Conservation (phyloP, 2,888 invertebrate genomes). For the Automeris io region DNA sequence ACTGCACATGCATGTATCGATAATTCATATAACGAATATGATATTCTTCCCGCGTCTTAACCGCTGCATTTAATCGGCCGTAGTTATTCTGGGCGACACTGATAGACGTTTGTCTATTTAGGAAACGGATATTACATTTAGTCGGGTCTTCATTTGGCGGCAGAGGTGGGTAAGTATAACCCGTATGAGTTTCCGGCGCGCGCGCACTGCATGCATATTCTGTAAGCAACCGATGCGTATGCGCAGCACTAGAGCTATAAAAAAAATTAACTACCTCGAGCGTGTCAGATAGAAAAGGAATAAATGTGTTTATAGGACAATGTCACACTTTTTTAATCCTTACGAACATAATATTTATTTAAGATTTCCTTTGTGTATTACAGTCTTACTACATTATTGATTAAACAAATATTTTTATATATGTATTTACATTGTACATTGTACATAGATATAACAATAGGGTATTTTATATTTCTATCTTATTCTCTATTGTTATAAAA, state of each 20-base stretch:
- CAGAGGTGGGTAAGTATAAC: constrained; percentile 70
- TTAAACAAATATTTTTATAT: constrained; percentile 2
- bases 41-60: constrained; percentile 35
- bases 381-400: neutral
- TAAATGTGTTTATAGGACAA: constrained; percentile 54
- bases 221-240: constrained; percentile 62
- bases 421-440: too few species aligned
- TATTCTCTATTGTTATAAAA: too few species aligned
- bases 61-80: constrained; percentile 61
- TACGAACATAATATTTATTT: neutral
- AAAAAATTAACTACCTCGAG: constrained; percentile 57
- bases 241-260: constrained; percentile 55
- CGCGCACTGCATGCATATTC: constrained; percentile 70
- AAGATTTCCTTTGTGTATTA: neutral
- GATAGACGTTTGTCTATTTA: constrained; percentile 76
- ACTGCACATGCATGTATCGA: constrained; percentile 1
- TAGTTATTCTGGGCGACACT: constrained; percentile 71
- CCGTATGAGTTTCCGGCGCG: constrained; percentile 67
- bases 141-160: constrained; percentile 73
- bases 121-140: constrained; percentile 77
- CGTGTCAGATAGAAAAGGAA: constrained; percentile 41
- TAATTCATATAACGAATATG: constrained; percentile 9
- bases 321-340: constrained; percentile 10
- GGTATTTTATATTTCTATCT: too few species aligned
- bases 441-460: too few species aligned